Conservation (phyloP, 2,113 vertebrate genomes). For the Alethe diademata region DNA sequence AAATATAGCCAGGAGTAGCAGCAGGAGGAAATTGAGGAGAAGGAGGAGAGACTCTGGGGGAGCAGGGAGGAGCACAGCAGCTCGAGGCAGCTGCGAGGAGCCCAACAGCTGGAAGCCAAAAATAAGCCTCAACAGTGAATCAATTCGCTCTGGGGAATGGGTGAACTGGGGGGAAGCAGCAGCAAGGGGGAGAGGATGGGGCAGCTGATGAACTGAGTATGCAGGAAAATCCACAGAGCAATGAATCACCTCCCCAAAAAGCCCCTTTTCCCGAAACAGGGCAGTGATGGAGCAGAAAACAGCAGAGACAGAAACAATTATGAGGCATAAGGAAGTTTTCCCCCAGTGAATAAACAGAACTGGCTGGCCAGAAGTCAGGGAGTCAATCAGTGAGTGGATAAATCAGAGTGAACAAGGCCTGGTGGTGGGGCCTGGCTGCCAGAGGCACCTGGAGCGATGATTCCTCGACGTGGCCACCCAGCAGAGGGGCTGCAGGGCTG, state of each 20-base stretch:
- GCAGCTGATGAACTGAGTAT: background rate
- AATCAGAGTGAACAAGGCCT: background rate
- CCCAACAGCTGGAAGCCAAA: constrained; percentile 31
- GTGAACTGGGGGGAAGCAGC: background rate
- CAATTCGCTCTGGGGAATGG: background rate
- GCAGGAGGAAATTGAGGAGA: background rate
- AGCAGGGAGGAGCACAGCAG: background rate
- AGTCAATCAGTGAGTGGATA: background rate
- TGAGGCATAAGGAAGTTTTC: background rate
- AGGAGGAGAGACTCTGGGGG: background rate
- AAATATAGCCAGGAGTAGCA: background rate
- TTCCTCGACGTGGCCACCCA: fast-evolving
- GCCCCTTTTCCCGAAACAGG: background rate
- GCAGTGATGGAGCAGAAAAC: background rate
- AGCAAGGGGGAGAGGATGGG: background rate
- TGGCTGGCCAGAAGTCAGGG: background rate
- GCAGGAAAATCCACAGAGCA: constrained; percentile 11
- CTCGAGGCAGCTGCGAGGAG: constrained; percentile 11
- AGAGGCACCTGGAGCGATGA: background rate
- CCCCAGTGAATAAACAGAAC: background rate
- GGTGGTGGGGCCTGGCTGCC: fast-evolving
- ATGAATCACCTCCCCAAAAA: constrained; percentile 42
- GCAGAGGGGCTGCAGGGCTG: background rate
- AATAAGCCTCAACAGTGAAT: background rate
- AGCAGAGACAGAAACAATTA: background rate